Percentiles rank a stretch among this genome's conserved stretches.
Conservation (phyloP, 1,140 invertebrate species). For the Euwallacea similis region DNA sequence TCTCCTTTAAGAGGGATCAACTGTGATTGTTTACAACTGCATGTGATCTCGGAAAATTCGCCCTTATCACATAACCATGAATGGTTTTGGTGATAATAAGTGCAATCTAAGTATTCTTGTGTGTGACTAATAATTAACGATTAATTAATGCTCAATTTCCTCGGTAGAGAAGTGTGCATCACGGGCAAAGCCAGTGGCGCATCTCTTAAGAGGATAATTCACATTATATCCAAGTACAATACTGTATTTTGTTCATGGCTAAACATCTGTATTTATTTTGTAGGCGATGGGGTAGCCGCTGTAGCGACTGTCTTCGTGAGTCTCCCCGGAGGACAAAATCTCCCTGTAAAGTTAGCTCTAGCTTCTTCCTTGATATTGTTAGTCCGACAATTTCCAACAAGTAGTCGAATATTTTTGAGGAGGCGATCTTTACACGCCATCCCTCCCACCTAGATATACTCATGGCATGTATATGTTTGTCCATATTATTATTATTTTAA, state of each 20-base stretch:
- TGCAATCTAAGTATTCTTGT: not conserved
- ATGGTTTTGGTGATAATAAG: too few relatives aligned
- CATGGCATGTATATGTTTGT: slow-evolving; percentile 24
- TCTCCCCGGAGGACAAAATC: slow-evolving; percentile 76
- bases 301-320: slow-evolving; percentile 88
- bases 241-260: not conserved
- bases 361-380: slow-evolving; percentile 74
- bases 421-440: slow-evolving; percentile 62
- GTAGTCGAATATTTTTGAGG: slow-evolving; percentile 63
- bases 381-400: slow-evolving; percentile 63
- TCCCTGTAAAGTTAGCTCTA: slow-evolving; percentile 71
- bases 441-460: slow-evolving; percentile 46
- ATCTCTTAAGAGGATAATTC: not conserved
- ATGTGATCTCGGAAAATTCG: too few relatives aligned
- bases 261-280: slow-evolving; percentile 27
- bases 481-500: slow-evolving; percentile 32
- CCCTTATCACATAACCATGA: too few relatives aligned
- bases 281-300: slow-evolving; percentile 79
- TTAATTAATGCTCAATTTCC: not conserved
- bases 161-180: not conserved
- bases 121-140: too few relatives aligned
- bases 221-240: not conserved
- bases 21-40: too few relatives aligned
- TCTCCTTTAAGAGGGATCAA: too few relatives aligned
- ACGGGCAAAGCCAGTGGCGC: too few relatives aligned